phyloP scores from a whole-genome alignment of 2,888 invertebrate species.

The Drosophila fulvimacula region DNA sequence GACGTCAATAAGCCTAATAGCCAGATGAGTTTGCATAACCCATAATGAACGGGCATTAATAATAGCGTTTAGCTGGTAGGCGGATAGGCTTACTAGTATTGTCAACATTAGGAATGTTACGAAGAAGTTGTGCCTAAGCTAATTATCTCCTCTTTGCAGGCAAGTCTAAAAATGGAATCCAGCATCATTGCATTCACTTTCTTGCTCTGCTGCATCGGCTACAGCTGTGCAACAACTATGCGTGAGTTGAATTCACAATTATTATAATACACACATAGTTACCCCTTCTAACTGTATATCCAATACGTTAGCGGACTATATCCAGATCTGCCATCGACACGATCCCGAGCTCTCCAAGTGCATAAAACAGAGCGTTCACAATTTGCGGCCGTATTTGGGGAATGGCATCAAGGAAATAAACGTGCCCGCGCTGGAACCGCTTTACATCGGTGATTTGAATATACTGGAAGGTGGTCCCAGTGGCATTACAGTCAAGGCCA shows the following conservation, averaged over 20 bases:
- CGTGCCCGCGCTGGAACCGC: constrained; percentile 90
- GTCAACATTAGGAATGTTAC: neutral
- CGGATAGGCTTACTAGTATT: constrained; percentile 3
- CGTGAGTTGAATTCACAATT: constrained; percentile 61
- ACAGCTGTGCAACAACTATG: constrained; percentile 59
- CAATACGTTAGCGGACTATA: constrained; percentile 87
- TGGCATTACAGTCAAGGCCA: constrained; percentile 83
- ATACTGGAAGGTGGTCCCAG: constrained; percentile 87
- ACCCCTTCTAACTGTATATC: neutral
- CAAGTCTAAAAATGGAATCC: constrained; percentile 56
- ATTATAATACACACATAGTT: neutral
- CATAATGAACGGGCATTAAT: neutral
- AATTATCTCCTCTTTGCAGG: constrained; percentile 34
- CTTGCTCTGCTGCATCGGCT: constrained; percentile 50
- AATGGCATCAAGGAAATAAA: constrained; percentile 89
- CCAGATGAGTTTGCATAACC: constrained; percentile 20
- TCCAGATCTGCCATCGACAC: constrained; percentile 88
- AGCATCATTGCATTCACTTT: constrained; percentile 41
- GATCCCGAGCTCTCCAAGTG: constrained; percentile 88
- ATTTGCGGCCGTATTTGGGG: constrained; percentile 87
- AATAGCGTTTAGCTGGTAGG: neutral
- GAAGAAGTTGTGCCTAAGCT: neutral
- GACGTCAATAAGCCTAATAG: constrained; percentile 28
- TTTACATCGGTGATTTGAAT: constrained; percentile 88
- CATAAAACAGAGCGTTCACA: constrained; percentile 87